Evolutionary conservation across 1,140 invertebrate species (phyloP).

Genomic region (Calephelis virginiensis): DNA sequence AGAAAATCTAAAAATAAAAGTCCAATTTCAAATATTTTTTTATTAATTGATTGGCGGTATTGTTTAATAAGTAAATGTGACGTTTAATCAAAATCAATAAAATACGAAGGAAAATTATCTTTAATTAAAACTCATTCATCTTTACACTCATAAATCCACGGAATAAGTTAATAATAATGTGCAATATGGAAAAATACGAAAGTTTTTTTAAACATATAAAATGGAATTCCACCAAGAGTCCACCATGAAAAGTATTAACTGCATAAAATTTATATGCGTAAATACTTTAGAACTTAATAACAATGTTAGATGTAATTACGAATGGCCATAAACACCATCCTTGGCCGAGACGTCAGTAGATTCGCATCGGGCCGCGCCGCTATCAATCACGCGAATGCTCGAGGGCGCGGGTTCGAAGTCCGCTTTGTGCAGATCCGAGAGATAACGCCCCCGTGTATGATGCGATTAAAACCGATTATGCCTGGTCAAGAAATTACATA

Average conservation of each 20-base stretch:
- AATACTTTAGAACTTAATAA: conserved; percentile 3
- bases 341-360: conserved; percentile 30
- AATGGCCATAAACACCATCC: conserved; percentile 13
- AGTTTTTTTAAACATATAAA: no score
- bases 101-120: no score
- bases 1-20: no score
- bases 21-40: no score
- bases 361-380: conserved; percentile 23
- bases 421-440: conserved; percentile 28
- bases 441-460: conserved; percentile 31
- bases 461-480: conserved; percentile 29
- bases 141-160: no score
- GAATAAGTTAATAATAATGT: no score
- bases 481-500: conserved; percentile 2
- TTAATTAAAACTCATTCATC: no score
- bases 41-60: no score
- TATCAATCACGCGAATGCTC: conserved; percentile 32
- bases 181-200: no score
- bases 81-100: no score
- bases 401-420: conserved; percentile 33
- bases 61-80: no score
- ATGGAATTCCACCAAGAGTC: no score
- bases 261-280: not conserved
- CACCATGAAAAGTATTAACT: not conserved
- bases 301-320: conserved; percentile 12